phyloP scores from a whole-genome alignment of 2,797 vertebrate species.

The Echeneis naucrates region DNA sequence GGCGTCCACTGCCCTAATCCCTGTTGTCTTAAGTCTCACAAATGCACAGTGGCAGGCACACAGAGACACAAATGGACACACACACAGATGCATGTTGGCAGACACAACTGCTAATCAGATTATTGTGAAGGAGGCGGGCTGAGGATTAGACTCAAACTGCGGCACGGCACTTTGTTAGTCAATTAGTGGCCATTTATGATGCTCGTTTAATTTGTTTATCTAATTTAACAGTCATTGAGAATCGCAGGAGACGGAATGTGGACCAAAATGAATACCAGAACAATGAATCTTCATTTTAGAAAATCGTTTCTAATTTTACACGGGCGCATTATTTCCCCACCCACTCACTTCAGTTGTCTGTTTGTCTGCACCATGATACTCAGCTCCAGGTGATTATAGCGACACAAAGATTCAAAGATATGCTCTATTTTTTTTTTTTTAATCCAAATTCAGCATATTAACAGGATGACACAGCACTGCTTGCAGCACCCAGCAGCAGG shows the following conservation, averaged over 20 bases:
- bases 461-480: slow-evolving; percentile 27
- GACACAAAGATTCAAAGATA: neutral
- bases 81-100: slow-evolving; percentile 48
- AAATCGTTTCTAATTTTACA: neutral
- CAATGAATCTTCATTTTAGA: neutral
- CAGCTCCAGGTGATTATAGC: neutral
- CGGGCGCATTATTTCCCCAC: neutral
- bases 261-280: neutral
- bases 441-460: slow-evolving; percentile 20
- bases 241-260: neutral
- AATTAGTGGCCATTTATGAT: slow-evolving; percentile 29
- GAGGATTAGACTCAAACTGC: slow-evolving; percentile 72
- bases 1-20: slow-evolving; percentile 36
- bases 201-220: slow-evolving; percentile 37
- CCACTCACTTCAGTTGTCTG: neutral
- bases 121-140: slow-evolving; percentile 71
- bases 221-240: slow-evolving; percentile 11
- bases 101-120: slow-evolving; percentile 81
- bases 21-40: slow-evolving; percentile 24
- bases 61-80: slow-evolving; percentile 30
- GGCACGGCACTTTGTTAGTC: slow-evolving; percentile 27
- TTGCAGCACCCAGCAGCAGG: slow-evolving; percentile 42
- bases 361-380: neutral
- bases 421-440: neutral
- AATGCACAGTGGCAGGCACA: slow-evolving; percentile 26